Percentiles rank a stretch among this genome's conserved stretches.
These are phyloP conservation scores for Beris chalybata DNA, from an alignment of 2,888 invertebrate genomes.

Conservation along the genomic window DNA sequence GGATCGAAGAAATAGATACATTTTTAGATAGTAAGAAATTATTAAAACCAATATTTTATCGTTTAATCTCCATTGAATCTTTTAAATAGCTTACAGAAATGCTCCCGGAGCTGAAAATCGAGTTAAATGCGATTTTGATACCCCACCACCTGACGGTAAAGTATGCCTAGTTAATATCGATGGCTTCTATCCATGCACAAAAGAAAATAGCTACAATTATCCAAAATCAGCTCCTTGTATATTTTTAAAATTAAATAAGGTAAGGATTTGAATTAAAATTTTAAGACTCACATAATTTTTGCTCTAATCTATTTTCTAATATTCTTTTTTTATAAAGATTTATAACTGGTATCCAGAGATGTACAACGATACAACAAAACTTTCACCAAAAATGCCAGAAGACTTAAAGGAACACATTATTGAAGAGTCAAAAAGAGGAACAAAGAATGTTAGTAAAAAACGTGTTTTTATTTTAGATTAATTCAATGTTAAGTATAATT, in stretches of 20 bases:
- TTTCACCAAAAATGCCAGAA: slow-evolving; percentile 72
- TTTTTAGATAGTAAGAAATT: slow-evolving; percentile 72
- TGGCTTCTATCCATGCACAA: slow-evolving; percentile 75
- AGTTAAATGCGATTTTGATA: slow-evolving; percentile 67
- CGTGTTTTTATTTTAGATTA: slow-evolving; percentile 1
- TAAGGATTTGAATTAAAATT: slow-evolving; percentile 50
- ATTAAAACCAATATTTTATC: slow-evolving; percentile 2
- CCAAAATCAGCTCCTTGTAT: slow-evolving; percentile 88
- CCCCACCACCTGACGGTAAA: slow-evolving; percentile 65
- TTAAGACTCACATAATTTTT: too few relatives aligned
- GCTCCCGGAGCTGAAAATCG: slow-evolving; percentile 54
- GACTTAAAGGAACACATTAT: slow-evolving; percentile 73
- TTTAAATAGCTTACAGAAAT: slow-evolving; percentile 26
- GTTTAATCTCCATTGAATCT: slow-evolving; percentile 10
- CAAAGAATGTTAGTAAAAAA: slow-evolving; percentile 52
- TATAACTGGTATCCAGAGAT: slow-evolving; percentile 77
- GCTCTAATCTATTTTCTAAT: too few relatives aligned
- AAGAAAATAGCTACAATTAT: slow-evolving; percentile 82
- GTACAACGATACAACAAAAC: slow-evolving; percentile 60
- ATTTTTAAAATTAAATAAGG: slow-evolving; percentile 95
- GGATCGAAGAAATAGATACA: slow-evolving; percentile 74
- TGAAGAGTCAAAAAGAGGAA: slow-evolving; percentile 50
- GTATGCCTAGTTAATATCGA: slow-evolving; percentile 80
- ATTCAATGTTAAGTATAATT: not conserved
- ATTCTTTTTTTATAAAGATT: slow-evolving; percentile 62